Conservation (phyloP, 2,113 vertebrate species). For the Gallinago jamesoni region DNA sequence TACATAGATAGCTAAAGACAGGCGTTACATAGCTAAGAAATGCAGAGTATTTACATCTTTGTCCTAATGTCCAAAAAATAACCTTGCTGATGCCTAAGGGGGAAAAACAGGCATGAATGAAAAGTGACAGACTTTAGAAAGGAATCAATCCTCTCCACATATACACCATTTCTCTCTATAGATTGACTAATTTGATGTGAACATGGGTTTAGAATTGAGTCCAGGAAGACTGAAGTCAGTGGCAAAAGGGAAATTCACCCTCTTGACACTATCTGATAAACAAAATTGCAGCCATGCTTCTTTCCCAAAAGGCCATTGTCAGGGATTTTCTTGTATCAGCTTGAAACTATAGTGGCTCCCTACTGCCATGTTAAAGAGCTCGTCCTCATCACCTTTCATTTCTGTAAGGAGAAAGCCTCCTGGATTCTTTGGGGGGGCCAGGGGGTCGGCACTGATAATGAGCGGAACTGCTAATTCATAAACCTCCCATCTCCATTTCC, state of each 20-base stretch:
- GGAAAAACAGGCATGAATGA: neutral
- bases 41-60: neutral
- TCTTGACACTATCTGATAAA: neutral
- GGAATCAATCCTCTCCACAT: neutral
- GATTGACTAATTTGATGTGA: neutral
- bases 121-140: neutral
- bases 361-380: neutral
- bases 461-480: neutral
- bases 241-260: neutral
- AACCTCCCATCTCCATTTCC: neutral
- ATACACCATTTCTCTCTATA: neutral
- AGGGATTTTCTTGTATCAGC: neutral
- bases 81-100: neutral
- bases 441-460: neutral
- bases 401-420: neutral
- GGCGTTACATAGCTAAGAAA: neutral
- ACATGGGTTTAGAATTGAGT: neutral
- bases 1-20: neutral
- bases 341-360: neutral
- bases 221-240: neutral
- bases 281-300: neutral
- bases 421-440: neutral
- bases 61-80: neutral
- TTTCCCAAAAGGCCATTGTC: neutral
- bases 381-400: neutral